phyloP scores from a whole-genome alignment of 2,888 invertebrate genomes.

The Drosophila recens region DNA sequence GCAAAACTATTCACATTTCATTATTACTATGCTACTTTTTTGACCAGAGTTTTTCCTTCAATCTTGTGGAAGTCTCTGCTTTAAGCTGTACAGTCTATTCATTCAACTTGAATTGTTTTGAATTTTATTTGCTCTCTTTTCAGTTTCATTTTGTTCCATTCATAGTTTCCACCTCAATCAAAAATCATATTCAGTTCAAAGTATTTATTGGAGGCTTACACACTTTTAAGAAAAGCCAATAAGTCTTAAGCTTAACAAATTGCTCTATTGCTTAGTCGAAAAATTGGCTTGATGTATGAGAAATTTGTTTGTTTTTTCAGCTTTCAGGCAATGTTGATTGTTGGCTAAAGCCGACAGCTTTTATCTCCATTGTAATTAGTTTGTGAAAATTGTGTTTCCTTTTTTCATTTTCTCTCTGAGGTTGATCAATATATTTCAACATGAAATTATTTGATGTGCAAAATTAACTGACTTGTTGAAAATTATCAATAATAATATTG shows the following conservation, averaged over 20 bases:
- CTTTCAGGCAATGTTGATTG: background rate
- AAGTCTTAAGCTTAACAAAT: background rate
- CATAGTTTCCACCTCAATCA: background rate
- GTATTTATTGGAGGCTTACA: background rate
- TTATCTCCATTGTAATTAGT: conserved; percentile 11
- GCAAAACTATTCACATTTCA: conserved; percentile 3
- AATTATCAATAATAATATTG: conserved; percentile 25
- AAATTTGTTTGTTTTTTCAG: too few species aligned
- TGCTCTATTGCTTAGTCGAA: background rate
- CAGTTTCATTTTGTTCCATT: background rate
- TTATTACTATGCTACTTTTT: background rate
- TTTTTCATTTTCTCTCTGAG: conserved; percentile 9
- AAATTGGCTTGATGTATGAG: too few species aligned
- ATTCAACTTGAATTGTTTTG: background rate
- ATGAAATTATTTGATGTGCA: conserved; percentile 17
- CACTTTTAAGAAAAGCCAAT: background rate
- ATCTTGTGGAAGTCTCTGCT: background rate
- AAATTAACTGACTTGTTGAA: conserved; percentile 39
- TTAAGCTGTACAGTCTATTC: background rate
- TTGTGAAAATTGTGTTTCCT: conserved; percentile 19
- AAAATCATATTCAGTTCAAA: background rate
- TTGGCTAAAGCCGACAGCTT: conserved; percentile 13
- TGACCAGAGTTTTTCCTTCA: background rate
- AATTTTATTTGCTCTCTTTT: background rate
- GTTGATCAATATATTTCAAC: conserved; percentile 58